Conservation (phyloP, 2,888 invertebrate species). For the Rhamphomyia laevipes region DNA sequence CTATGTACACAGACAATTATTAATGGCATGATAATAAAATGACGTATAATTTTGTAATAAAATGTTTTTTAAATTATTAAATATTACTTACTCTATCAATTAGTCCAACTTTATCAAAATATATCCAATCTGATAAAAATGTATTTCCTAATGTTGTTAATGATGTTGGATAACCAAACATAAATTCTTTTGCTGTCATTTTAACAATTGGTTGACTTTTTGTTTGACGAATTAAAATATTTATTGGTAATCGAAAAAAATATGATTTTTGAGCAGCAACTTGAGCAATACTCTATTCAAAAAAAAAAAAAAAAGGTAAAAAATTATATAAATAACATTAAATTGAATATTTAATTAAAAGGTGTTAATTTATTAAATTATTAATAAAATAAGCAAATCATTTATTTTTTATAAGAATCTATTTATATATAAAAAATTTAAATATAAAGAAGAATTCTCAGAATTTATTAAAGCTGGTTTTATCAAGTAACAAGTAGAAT, state of each 20-base stretch:
- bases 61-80: no score
- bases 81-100: constrained; percentile 64
- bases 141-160: constrained; percentile 73
- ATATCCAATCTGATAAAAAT: constrained; percentile 72
- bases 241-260: constrained; percentile 56
- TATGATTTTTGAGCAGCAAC: constrained; percentile 55
- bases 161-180: constrained; percentile 78
- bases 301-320: background rate
- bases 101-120: constrained; percentile 75
- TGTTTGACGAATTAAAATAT: constrained; percentile 55
- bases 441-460: no score
- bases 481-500: no score
- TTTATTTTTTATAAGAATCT: no score
- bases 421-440: no score
- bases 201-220: constrained; percentile 57
- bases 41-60: no score
- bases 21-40: no score
- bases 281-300: constrained; percentile 64
- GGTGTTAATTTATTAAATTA: no score
- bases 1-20: no score
- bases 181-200: constrained; percentile 77
- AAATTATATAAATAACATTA: background rate
- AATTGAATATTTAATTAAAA: no score
- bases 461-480: no score
- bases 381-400: no score